Conservation (phyloP, 2,113 vertebrate genomes). For the Copsychus sechellarum region DNA sequence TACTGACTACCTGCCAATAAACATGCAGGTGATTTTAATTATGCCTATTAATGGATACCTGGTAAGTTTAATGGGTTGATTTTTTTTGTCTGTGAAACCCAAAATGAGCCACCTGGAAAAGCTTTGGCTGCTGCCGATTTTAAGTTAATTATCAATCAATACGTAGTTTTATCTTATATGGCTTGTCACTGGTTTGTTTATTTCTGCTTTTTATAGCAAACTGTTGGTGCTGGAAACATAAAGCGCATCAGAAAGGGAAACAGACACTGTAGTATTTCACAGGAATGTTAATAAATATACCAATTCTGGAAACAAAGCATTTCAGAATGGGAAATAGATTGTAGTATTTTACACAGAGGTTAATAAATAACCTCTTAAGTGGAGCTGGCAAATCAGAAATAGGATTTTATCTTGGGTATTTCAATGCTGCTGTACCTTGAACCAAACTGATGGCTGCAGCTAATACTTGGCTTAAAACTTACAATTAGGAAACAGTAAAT, state of each 20-base stretch:
- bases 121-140: fast-evolving
- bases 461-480: not conserved
- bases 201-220: not conserved
- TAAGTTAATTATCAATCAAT: not conserved
- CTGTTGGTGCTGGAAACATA: not conserved
- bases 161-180: not conserved
- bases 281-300: too few relatives aligned
- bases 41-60: not conserved
- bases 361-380: too few relatives aligned
- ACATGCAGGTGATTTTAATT: not conserved
- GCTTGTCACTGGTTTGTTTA: fast-evolving
- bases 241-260: not conserved
- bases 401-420: not conserved
- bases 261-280: fast-evolving
- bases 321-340: not conserved
- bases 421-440: not conserved
- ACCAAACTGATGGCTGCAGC: not conserved
- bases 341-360: not conserved
- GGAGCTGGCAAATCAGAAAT: not conserved
- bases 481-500: not conserved
- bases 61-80: not conserved
- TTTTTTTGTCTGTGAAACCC: not conserved
- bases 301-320: not conserved
- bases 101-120: not conserved
- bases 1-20: not conserved